Evolutionary conservation across 2,888 invertebrate genomes (phyloP), one percentile per base, ranked within the genome.

Genomic region (Oscheius myriophilus): DNA sequence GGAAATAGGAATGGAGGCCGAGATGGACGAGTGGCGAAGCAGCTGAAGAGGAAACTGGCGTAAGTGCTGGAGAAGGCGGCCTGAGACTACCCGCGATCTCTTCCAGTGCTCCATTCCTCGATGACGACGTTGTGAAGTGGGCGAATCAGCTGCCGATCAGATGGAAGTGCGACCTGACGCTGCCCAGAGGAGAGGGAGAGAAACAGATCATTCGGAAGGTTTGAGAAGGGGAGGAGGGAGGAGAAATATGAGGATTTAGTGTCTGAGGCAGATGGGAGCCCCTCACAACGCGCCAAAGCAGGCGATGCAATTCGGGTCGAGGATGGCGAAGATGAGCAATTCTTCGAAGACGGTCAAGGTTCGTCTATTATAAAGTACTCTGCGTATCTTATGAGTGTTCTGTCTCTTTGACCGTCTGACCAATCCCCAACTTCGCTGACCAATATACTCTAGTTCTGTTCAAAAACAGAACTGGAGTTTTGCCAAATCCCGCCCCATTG

Each of bases 291-390:
- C 93, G 58, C 93, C 93, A 52, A 98, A 98, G 88, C 89, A 95
- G 86, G 98, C 97, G 0, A 91, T 98, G 80, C 98, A 98, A 87
- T 98, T 98, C 89, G 98, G 98, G 14, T 94, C 95, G 0, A 90
- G 94, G 85, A 95, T 98, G 85, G 97, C 90, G 4, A 90, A 90
- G 76, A 76, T 89, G 71, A 90, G 95, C 6, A 92, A 81, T 42
- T 11, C 33, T 16, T 62, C 55, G 16, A 63, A 68, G 42, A n/a
- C 18, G 6, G 41, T 63, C 14, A 68, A 68, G 46, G 67, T 66
- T 23, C n/a, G 7, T 18, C 7, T 43, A 45, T 6, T 49, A 39
- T n/a, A 33, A 3, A 6, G 6, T 33, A n/a, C n/a, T n/a, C n/a
- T n/a, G n/a, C n/a, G n/a, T n/a, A n/a, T n/a, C n/a, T n/a, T n/a